Percentiles rank a stretch among this genome's conserved stretches.
phyloP scores from a whole-genome alignment of 2,797 vertebrate species.

The Antrozous pallidus region DNA sequence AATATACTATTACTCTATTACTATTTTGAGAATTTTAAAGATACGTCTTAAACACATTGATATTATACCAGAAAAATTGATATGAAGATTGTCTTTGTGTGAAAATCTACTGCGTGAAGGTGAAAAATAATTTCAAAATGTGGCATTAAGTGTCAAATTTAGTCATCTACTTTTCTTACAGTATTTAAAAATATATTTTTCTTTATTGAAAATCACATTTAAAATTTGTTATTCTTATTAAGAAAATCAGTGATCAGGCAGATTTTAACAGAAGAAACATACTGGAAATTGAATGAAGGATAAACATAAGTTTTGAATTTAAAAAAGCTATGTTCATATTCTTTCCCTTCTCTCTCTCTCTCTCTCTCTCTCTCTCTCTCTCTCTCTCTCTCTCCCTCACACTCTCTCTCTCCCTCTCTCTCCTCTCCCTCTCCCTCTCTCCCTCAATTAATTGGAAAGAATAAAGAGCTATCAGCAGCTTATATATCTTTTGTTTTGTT shows the following conservation, averaged over 20 bases:
- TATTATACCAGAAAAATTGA: not conserved
- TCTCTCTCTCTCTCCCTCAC: not conserved
- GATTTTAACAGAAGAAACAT: not conserved
- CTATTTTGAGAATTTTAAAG: not conserved
- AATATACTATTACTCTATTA: not conserved
- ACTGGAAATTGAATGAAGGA: not conserved
- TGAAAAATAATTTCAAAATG: slow-evolving; percentile 4
- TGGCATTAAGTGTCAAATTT: not conserved
- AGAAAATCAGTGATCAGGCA: not conserved
- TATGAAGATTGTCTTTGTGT: not conserved
- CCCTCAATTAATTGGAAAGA: not conserved
- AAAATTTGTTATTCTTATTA: not conserved
- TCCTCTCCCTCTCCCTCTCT: not conserved
- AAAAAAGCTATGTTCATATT: not conserved
- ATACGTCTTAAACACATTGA: not conserved
- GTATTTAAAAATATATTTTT: not conserved
- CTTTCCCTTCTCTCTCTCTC: not conserved
- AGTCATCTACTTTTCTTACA: not conserved
- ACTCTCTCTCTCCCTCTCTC: not conserved
- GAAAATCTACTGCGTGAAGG: not conserved
- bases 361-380: not conserved
- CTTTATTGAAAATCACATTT: not conserved
- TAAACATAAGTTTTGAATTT: not conserved
- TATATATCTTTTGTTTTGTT: not conserved
- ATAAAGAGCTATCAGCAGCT: not conserved